Evolutionary conservation across 64 coral and sea anemone species (phyloP).

Genomic region (Montipora efflorescens): DNA sequence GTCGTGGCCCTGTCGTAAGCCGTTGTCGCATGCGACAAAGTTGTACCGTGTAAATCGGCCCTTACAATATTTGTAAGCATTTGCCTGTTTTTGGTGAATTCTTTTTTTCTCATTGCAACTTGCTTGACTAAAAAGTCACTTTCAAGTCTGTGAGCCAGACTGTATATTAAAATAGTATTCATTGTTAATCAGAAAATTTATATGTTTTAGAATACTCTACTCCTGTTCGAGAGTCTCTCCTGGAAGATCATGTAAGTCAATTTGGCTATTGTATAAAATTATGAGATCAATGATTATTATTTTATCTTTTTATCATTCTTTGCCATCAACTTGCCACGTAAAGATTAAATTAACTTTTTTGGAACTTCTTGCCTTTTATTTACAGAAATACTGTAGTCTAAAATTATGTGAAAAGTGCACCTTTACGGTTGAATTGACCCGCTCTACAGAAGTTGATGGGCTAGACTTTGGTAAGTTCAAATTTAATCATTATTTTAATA

Average conservation of each 20-base stretch:
- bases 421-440: slow-evolving; percentile 83
- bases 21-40: too few species aligned
- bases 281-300: too few species aligned
- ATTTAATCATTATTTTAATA: too few species aligned
- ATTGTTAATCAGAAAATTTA: not conserved
- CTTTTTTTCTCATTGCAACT: too few species aligned
- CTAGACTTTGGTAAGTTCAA: slow-evolving; percentile 82
- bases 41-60: too few species aligned
- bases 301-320: too few species aligned
- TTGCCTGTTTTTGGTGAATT: too few species aligned
- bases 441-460: slow-evolving; percentile 78
- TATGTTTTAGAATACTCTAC: slow-evolving; percentile 14
- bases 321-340: not conserved
- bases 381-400: slow-evolving; percentile 80
- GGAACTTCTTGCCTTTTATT: not conserved
- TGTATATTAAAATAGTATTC: not conserved
- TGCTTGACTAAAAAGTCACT: not conserved
- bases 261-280: too few species aligned
- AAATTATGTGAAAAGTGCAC: slow-evolving; percentile 83
- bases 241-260: slow-evolving; percentile 77
- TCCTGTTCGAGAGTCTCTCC: slow-evolving; percentile 55
- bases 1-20: too few species aligned
- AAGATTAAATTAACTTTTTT: not conserved
- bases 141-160: not conserved
- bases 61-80: too few species aligned